phyloP scores from a whole-genome alignment of 2,797 vertebrate species.

The Anguilla pacifica region DNA sequence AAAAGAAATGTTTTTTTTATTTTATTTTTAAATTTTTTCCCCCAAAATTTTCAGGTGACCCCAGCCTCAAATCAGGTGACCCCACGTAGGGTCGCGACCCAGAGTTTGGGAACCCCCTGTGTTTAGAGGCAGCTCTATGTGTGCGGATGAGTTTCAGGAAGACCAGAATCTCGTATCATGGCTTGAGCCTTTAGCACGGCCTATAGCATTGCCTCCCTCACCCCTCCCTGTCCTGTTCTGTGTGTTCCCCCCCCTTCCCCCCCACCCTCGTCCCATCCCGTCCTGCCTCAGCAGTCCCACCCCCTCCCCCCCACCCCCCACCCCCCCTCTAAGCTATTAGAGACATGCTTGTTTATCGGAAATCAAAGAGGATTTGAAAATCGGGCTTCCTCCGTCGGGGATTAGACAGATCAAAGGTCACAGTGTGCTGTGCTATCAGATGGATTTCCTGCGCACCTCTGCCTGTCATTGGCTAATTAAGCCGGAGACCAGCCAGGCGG shows the following conservation, averaged over 20 bases:
- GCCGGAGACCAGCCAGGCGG: background rate
- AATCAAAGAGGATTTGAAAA: conserved; percentile 80
- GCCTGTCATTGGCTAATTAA: conserved; percentile 21
- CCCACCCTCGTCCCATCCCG: background rate
- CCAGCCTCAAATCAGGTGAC: too few species aligned
- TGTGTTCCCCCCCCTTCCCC: background rate
- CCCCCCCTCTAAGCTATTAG: conserved; percentile 63
- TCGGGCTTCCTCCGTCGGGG: conserved; percentile 58
- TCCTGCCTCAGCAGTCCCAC: background rate
- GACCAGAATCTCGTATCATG: too few species aligned
- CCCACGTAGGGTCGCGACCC: too few species aligned
- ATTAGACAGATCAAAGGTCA: conserved; percentile 64
- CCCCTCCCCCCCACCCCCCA: conserved; percentile 36
- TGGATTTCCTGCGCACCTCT: conserved; percentile 31
- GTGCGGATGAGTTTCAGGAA: too few species aligned
- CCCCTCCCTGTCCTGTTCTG: background rate
- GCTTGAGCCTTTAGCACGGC: too few species aligned
- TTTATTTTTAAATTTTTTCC: too few species aligned
- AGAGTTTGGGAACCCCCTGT: too few species aligned
- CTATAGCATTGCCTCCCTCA: too few species aligned
- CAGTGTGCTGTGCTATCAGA: conserved; percentile 58
- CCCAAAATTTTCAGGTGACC: too few species aligned
- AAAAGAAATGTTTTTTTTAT: too few species aligned
- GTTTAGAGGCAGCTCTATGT: too few species aligned
- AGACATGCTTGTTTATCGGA: conserved; percentile 74